These are phyloP conservation scores for Erythrolamprus reginae DNA, from an alignment of 2,113 vertebrate species.

Conservation along the genomic window DNA sequence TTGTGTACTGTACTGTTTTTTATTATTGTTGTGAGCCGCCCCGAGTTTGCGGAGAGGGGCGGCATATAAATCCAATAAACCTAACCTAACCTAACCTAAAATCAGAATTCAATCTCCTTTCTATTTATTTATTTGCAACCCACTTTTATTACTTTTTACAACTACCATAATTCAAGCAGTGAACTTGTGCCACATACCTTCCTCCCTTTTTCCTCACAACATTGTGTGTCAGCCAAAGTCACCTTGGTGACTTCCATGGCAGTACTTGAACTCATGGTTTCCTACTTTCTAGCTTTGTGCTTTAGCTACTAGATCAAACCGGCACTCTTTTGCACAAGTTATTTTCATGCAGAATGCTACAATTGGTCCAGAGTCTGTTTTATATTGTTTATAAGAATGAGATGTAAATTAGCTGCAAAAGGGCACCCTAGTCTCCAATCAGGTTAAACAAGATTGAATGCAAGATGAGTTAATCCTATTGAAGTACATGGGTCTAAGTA, in stretches of 20 bases:
- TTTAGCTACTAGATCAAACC: not conserved
- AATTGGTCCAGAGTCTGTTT: not conserved
- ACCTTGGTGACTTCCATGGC: not conserved
- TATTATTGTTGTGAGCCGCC: no score
- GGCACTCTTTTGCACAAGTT: not conserved
- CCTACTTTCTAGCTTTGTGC: not conserved
- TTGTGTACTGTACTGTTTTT: no score
- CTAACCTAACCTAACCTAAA: no score
- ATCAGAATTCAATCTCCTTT: not conserved
- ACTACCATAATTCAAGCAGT: not conserved
- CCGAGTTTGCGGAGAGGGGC: no score
- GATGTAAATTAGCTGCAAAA: not conserved
- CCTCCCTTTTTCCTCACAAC: not conserved
- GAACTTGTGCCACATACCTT: not conserved
- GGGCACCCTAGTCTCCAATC: not conserved
- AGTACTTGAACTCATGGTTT: not conserved
- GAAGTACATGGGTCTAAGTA: not conserved
- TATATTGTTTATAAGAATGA: not conserved
- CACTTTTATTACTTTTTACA: not conserved
- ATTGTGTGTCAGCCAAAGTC: not conserved
- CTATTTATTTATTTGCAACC: not conserved
- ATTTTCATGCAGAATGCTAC: not conserved
- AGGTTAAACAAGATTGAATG: not conserved
- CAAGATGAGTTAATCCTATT: slow-evolving; percentile 7
- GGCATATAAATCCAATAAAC: no score